Percentiles rank a stretch among this genome's conserved stretches.
Conservation (phyloP, 2,888 invertebrate genomes). For the Synergus gifuensis region DNA sequence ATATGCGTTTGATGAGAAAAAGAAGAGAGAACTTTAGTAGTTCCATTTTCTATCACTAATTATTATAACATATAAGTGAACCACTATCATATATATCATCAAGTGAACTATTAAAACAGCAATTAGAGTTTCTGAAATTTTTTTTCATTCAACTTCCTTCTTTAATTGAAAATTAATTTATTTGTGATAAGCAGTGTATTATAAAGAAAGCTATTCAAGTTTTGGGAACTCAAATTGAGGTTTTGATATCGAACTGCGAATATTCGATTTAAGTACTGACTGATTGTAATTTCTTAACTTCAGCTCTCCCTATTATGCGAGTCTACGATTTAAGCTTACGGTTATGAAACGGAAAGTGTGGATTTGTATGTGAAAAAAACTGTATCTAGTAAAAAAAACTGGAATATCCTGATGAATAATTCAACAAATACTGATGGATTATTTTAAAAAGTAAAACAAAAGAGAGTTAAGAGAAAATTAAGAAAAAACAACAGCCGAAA, state of each 20-base stretch:
- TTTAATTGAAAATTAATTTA: background rate
- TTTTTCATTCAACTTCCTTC: background rate
- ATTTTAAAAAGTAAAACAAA: too few relatives aligned
- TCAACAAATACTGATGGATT: too few relatives aligned
- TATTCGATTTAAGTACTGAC: slow-evolving; percentile 38
- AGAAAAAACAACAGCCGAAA: background rate
- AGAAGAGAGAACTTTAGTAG: background rate
- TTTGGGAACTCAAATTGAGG: background rate
- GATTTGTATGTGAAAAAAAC: background rate
- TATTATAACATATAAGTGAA: slow-evolving; percentile 33
- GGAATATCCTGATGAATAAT: background rate
- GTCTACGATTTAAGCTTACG: slow-evolving; percentile 31
- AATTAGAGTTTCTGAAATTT: slow-evolving; percentile 5
- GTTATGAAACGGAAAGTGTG: background rate
- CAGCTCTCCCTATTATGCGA: slow-evolving; percentile 21
- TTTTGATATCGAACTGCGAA: background rate
- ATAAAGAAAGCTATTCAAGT: background rate
- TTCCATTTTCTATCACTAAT: slow-evolving; percentile 24
- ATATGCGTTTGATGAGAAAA: slow-evolving; percentile 24
- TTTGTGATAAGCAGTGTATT: background rate
- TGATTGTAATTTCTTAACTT: slow-evolving; percentile 38
- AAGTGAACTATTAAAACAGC: background rate
- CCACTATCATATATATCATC: slow-evolving; percentile 17
- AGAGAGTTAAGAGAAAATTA: background rate
- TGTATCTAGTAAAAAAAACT: background rate